Evolutionary conservation across 1,140 invertebrate species (phyloP).

Genomic region (Eumeta japonica): DNA sequence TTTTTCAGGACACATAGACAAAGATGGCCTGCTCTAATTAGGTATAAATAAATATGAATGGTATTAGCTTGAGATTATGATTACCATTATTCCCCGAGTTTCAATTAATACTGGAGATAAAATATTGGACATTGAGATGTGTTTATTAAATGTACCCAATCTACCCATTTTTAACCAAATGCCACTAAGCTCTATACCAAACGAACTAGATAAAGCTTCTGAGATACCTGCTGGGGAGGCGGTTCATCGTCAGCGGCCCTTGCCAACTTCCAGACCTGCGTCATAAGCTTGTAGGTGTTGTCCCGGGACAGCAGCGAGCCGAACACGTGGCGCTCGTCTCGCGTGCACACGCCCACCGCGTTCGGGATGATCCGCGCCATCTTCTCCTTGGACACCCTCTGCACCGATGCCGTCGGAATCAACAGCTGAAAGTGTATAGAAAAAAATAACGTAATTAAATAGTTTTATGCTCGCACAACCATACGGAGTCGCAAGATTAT

Average conservation of each 20-base stretch:
- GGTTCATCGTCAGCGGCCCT: constrained; percentile 27
- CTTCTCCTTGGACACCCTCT: constrained; percentile 86
- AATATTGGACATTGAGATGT: too few species aligned
- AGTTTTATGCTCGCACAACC: too few species aligned
- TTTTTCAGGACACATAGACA: too few species aligned
- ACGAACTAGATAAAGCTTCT: background rate
- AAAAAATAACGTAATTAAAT: too few species aligned
- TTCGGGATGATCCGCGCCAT: constrained; percentile 88
- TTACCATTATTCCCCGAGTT: too few species aligned
- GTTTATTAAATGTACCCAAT: too few species aligned
- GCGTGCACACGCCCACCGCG: constrained; percentile 83
- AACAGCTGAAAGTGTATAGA: constrained; percentile 69
- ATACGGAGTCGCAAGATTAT: too few species aligned
- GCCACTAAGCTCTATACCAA: background rate
- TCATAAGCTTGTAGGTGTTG: constrained; percentile 81
- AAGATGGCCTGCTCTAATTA: too few species aligned
- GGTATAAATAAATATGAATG: too few species aligned
- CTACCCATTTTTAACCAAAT: background rate
- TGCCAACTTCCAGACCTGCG: constrained; percentile 67
- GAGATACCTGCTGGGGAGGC: constrained; percentile 20
- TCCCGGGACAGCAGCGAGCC: constrained; percentile 86
- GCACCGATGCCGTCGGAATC: constrained; percentile 78
- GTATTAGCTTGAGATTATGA: too few species aligned
- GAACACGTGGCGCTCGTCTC: constrained; percentile 84
- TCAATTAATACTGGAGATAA: too few species aligned